Conservation (phyloP, 2,888 invertebrate species). For the Drosophila cognata region DNA sequence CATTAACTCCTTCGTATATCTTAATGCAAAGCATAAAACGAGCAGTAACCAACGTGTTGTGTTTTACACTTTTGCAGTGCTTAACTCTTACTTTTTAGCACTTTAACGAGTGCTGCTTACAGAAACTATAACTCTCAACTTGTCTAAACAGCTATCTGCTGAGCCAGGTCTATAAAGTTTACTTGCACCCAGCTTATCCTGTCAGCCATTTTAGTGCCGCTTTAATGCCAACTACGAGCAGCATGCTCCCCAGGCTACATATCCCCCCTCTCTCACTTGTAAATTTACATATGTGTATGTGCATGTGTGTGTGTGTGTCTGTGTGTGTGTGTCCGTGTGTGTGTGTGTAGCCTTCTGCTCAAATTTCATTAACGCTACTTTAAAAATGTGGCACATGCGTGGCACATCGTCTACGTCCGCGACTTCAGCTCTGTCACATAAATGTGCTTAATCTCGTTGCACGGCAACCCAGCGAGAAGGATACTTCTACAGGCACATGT, state of each 20-base stretch:
- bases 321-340: not conserved
- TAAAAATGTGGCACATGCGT: constrained; percentile 75
- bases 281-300: not conserved
- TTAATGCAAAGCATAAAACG: constrained; percentile 7
- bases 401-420: constrained; percentile 36
- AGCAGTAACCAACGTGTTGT: not conserved
- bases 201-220: constrained; percentile 42
- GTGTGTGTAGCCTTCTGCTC: constrained; percentile 42
- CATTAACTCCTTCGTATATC: constrained; percentile 12
- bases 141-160: constrained; percentile 51
- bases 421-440: constrained; percentile 61
- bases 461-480: constrained; percentile 42
- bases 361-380: constrained; percentile 76
- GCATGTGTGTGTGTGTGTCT: not conserved
- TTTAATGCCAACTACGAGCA: constrained; percentile 20
- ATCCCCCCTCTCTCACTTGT: not conserved
- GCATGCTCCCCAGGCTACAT: not conserved
- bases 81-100: constrained; percentile 43
- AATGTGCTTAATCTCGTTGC: constrained; percentile 76
- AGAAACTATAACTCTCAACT: constrained; percentile 49
- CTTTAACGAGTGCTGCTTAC: constrained; percentile 40
- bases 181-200: constrained; percentile 48
- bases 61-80: not conserved
- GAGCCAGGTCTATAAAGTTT: constrained; percentile 55
- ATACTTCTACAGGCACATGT: constrained; percentile 7